Evolutionary conservation across 2,797 vertebrate species (phyloP).

Genomic region (Molossus alvarezi): DNA sequence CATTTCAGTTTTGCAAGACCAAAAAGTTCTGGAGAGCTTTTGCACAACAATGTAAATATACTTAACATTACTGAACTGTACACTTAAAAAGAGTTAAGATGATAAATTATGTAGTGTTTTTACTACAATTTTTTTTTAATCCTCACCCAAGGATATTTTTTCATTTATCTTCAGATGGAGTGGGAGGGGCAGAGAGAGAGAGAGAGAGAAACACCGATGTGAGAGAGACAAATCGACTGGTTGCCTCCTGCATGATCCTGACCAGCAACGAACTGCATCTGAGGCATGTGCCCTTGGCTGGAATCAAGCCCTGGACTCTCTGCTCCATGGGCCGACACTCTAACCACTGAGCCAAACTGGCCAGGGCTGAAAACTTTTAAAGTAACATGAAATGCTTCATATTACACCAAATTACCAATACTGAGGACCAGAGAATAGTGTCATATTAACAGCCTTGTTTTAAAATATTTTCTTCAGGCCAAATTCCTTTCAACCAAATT

Average conservation of each 20-base stretch:
- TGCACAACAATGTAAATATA: background rate
- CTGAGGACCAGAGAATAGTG: background rate
- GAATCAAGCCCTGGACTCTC: too few relatives aligned
- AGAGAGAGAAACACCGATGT: too few relatives aligned
- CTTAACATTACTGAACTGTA: background rate
- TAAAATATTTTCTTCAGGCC: background rate
- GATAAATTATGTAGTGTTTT: background rate
- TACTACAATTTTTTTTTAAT: background rate
- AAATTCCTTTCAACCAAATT: conserved; percentile 33
- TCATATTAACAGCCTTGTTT: background rate
- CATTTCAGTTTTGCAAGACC: background rate
- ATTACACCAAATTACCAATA: background rate
- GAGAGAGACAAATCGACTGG: too few relatives aligned
- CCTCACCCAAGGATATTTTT: too few relatives aligned
- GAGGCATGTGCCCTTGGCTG: too few relatives aligned
- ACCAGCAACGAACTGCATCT: too few relatives aligned
- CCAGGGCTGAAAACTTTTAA: background rate
- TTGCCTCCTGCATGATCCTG: too few relatives aligned
- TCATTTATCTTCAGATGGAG: too few relatives aligned
- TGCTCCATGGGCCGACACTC: too few relatives aligned
- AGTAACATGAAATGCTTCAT: background rate
- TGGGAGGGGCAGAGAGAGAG: too few relatives aligned
- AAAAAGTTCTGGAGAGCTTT: background rate
- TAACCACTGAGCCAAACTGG: too few relatives aligned
- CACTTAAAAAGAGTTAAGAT: background rate